A percentile compares a stretch with the other conserved stretches of the same genome.
Conservation (phyloP, 2,888 invertebrate genomes). For the Oxytorus armatus region DNA sequence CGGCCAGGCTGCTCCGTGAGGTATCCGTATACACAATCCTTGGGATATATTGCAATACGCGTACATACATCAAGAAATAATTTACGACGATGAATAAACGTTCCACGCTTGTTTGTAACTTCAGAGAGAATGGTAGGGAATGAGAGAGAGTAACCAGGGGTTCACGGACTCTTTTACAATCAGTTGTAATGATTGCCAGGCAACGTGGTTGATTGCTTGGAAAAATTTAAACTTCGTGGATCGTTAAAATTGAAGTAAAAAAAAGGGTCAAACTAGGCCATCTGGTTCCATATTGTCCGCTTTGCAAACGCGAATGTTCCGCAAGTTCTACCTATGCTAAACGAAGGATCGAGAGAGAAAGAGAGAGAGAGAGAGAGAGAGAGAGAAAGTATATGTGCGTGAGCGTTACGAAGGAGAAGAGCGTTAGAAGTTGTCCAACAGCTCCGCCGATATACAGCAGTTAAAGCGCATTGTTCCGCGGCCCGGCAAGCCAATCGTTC, state of each 20-base stretch:
- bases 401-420: slow-evolving; percentile 50
- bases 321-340: neutral
- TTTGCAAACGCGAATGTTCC: slow-evolving; percentile 55
- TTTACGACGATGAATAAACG: slow-evolving; percentile 67
- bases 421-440: slow-evolving; percentile 64
- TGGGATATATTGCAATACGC: slow-evolving; percentile 24
- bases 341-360: neutral
- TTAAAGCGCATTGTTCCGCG: slow-evolving; percentile 70
- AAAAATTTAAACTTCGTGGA: slow-evolving; percentile 52
- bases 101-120: slow-evolving; percentile 44
- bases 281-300: slow-evolving; percentile 17
- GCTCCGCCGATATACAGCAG: slow-evolving; percentile 35
- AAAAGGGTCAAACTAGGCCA: slow-evolving; percentile 59
- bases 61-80: slow-evolving; percentile 66
- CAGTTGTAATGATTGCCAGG: slow-evolving; percentile 63
- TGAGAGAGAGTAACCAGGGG: neutral
- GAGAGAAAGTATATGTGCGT: slow-evolving; percentile 20
- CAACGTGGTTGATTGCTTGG: slow-evolving; percentile 67
- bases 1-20: neutral
- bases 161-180: slow-evolving; percentile 30
- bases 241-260: slow-evolving; percentile 51
- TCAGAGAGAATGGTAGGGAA: slow-evolving; percentile 2
- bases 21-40: slow-evolving; percentile 8
- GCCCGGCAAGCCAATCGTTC: slow-evolving; percentile 62
- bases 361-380: slow-evolving; percentile 6